Percentiles rank a stretch among this genome's conserved stretches.
Conservation (phyloP, 2,888 invertebrate genomes). For the Fragum sueziense region DNA sequence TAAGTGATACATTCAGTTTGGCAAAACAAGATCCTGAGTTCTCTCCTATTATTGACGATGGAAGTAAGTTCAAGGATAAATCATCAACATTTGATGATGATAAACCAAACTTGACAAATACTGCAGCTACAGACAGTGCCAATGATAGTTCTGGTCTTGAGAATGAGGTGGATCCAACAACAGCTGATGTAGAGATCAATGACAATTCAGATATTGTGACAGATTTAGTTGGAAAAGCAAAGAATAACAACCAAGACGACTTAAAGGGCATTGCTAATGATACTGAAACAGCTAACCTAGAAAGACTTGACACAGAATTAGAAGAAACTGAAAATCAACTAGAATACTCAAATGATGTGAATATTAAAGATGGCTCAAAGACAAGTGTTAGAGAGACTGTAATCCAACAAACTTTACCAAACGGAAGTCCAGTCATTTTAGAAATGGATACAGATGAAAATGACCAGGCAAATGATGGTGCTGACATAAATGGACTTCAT, state of each 20-base stretch:
- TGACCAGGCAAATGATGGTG: neutral
- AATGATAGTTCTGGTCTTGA: too few relatives aligned
- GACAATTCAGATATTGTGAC: neutral
- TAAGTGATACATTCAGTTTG: too few relatives aligned
- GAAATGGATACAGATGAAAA: slow-evolving; percentile 8
- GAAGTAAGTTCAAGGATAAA: too few relatives aligned
- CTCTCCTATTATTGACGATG: too few relatives aligned
- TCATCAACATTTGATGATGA: too few relatives aligned
- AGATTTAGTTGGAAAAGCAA: neutral
- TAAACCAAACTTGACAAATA: too few relatives aligned
- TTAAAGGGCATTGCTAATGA: neutral
- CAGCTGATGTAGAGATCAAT: too few relatives aligned
- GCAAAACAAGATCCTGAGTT: too few relatives aligned
- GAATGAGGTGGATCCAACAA: too few relatives aligned
- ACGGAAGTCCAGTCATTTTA: slow-evolving; percentile 9
- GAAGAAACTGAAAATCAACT: neutral
- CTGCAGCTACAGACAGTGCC: too few relatives aligned
- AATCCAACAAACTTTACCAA: neutral
- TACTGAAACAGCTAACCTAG: neutral
- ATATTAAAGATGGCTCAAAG: too few relatives aligned
- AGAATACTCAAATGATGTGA: neutral
- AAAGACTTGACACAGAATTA: neutral
- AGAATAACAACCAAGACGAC: neutral
- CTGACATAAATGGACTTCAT: neutral
- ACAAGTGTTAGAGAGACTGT: neutral